phyloP scores from a whole-genome alignment of 1,140 invertebrate species.

The Ctenoplectra terminalis region DNA sequence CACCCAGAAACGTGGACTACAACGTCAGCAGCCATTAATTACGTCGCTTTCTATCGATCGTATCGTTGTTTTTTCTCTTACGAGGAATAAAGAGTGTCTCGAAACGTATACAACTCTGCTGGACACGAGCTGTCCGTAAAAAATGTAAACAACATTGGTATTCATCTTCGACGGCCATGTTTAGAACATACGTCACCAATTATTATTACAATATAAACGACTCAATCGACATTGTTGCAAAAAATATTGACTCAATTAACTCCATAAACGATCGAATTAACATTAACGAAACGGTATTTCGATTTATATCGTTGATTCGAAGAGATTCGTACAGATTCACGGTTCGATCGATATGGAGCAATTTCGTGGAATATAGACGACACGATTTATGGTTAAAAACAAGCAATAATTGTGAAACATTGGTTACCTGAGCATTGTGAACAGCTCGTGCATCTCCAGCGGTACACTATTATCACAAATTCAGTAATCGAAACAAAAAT shows the following conservation, averaged over 20 bases:
- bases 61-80: background rate
- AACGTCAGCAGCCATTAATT: conserved; percentile 41
- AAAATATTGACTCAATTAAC: no score
- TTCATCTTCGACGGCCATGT: no score
- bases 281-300: no score
- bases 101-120: background rate
- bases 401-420: background rate
- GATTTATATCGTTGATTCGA: background rate
- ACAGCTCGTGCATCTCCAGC: background rate
- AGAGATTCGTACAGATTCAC: background rate
- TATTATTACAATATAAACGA: no score
- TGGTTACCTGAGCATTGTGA: background rate
- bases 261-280: background rate
- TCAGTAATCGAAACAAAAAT: background rate
- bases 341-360: background rate
- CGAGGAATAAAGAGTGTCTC: background rate
- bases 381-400: background rate
- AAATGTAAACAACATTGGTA: background rate
- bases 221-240: no score
- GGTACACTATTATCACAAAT: background rate
- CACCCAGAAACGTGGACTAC: conserved; percentile 32
- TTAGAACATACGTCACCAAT: no score
- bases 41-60: conserved; percentile 38
- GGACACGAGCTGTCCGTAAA: background rate
- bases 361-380: background rate